Evolutionary conservation across 1,140 invertebrate species (phyloP), one percentile per base, ranked within the genome.

Genomic region (Sweltsa coloradensis): DNA sequence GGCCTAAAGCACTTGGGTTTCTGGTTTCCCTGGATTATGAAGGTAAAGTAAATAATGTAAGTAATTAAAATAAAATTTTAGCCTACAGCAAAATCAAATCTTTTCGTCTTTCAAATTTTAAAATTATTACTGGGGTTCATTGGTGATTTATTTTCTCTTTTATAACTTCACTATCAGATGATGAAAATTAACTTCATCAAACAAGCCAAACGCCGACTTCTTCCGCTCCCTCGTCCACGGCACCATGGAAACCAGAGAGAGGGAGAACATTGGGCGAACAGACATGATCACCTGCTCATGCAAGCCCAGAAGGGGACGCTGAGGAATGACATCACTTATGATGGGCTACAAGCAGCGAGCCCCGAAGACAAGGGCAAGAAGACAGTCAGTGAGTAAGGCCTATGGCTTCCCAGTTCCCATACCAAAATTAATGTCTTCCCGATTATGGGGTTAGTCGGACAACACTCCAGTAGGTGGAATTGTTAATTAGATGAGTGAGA

Each of bases 211-310:
- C 1, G 42, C 42, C 3, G 34, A 55, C 0, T 68, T 61, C 41
- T 64, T 66, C 25, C 50, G 41, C 31, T 51, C 59, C 25, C 51
- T 69, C 60, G 54, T 67, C 59, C 50, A 52, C 14, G 7, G 42
- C 2, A 48, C 51, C 27, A 69, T 72, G 19, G 60, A 58, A 41
- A 51, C 55, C 11, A 57, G 68, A 1, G 6, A 21, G n/a, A 6
- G 19, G 40, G 13, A 41, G 40, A 24, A 24, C 40, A 41, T 41
- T 24, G 5, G 14, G 1, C 40, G 40, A 7, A 21, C 5, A 11
- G 40, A 41, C 22, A 3, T 41, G 40, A 6, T 41, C n/a, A 41
- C 11, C 40, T 41, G 16, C 19, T 41, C n/a, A 41, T 41, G 40
- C 40, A 41, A 24, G 40, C 40, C 21, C 16, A 41, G 19, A 6